Base-by-base conservation (phyloP, 2,888 invertebrate genomes). In the Conchocele bisecta region DNA sequence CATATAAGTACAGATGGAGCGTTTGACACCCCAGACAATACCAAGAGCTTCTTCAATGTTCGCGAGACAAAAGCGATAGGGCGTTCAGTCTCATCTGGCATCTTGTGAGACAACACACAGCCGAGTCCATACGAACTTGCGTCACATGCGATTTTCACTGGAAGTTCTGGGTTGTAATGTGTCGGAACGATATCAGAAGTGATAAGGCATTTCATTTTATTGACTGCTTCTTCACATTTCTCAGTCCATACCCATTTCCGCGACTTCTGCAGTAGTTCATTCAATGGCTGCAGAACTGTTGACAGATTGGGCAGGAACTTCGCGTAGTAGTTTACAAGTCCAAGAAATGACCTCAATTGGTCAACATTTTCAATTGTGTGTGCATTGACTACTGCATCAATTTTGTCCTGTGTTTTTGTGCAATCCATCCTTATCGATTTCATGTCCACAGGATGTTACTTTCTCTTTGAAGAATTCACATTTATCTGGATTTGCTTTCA, bases 1-100 rank as follows among this genome's bases (percentile, higher is more conserved):
- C 91, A 58, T 75, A 89, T 0, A 92, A 51, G 69, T 88, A 92
- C 24, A 87, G 82, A 44, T 90, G 88, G 75, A 92, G 92, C 74
- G 89, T 89, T 85, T 83, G 0, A 91, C 83, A 3, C 88, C 6
- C 88, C 91, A 74, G 80, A 92, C 83, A 7, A 92, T 68, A n/a
- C 87, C 81, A 22, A 89, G 79, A 31, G 91, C 88, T 82, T 89
- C 90, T 75, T 81, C 67, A 92, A 89, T 61, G 91, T 90, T 7
- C 85, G 83, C 51, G 89, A 91, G 0, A 89, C 91, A 68, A 90
- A 91, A 3, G 72, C 79, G 50, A 81, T 42, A 9, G 64, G 74
- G 63, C 75, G 37, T 37, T 67, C 64, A 20, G 17, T 3, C 28
- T 51, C 60, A 54, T 74, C 53, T 24, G 66, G 61, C 20, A 67